Evolutionary conservation across 2,113 vertebrate genomes (phyloP), one percentile per base, ranked within the genome.

Genomic region (Phaethornis superciliosus): DNA sequence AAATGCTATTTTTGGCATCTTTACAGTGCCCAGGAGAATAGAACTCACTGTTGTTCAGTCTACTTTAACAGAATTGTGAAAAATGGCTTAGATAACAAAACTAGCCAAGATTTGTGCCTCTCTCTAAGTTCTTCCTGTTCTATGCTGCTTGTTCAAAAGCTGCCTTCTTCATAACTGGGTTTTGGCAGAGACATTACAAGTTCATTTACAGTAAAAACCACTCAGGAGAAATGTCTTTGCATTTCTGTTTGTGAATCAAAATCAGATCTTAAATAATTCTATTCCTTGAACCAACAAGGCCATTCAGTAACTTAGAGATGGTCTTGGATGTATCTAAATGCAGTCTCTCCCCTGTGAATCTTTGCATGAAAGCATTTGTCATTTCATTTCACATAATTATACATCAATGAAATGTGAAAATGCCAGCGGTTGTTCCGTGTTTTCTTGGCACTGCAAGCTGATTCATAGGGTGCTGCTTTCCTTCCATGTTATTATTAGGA

Each of bases 351-450:
- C 8, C 52, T 68, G 58, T n/a, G 77, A 44, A 79, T 56, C 35
- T 93, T 89, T 93, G 22, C 74, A 15, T 52, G 54, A 64, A 92
- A 86, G 63, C 42, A 76, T 94, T 88, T 95, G 75, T 74, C 27
- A 74, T 93, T 91, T 65, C 51, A 84, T 86, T 94, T 93, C 49
- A 60, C 30, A 15, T 86, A 68, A 86, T 90, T 96, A 80, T 84
- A 30, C 60, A 72, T 64, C 35, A 83, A 27, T 64, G 69, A 71
- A 96, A 94, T 6, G 3, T 90, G 60, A 56, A 89, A 85, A 88
- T 88, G 52, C 47, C 58, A 84, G n/a, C 62, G 92, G 56, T 81
- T 74, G 16, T 93, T 92, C 32, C 24, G 24, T 75, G 27, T 27
- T 74, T 74, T 86, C 68, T 84, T 71, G 60, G n/a, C 56, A 37